Evolutionary conservation across 2,113 vertebrate genomes (phyloP).

Genomic region (Zootoca vivipara): DNA sequence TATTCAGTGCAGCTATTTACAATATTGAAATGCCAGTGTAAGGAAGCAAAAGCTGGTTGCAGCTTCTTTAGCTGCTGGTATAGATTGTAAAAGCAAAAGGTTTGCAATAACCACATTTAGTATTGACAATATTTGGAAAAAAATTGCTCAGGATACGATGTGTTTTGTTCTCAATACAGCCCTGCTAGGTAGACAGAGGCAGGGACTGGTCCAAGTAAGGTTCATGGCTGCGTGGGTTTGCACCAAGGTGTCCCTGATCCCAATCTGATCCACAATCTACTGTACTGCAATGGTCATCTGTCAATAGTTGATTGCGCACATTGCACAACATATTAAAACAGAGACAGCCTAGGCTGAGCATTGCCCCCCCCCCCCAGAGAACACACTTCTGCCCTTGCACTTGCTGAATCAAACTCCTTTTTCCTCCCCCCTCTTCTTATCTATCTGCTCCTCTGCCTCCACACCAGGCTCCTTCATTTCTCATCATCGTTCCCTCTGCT

Average conservation of each 20-base stretch:
- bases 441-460: slow-evolving; percentile 16
- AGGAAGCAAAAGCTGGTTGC: not conserved
- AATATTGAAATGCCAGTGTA: not conserved
- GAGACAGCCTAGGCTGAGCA: not conserved
- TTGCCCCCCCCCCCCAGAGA: not conserved
- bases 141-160: not conserved
- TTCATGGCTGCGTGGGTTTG: not conserved
- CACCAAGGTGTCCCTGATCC: not conserved
- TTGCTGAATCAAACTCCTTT: not conserved
- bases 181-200: not conserved
- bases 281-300: not conserved
- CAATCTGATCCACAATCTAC: not conserved
- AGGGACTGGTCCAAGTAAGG: not conserved
- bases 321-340: not conserved
- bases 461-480: slow-evolving; percentile 30
- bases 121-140: not conserved
- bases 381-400: not conserved
- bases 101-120: not conserved
- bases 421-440: not conserved
- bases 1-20: not conserved
- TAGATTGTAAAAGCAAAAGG: not conserved
- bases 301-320: not conserved
- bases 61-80: not conserved
- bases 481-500: slow-evolving; percentile 34
- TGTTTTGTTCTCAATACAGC: not conserved